Evolutionary conservation across 2,797 vertebrate genomes (phyloP).

Genomic region (Picus viridis): DNA sequence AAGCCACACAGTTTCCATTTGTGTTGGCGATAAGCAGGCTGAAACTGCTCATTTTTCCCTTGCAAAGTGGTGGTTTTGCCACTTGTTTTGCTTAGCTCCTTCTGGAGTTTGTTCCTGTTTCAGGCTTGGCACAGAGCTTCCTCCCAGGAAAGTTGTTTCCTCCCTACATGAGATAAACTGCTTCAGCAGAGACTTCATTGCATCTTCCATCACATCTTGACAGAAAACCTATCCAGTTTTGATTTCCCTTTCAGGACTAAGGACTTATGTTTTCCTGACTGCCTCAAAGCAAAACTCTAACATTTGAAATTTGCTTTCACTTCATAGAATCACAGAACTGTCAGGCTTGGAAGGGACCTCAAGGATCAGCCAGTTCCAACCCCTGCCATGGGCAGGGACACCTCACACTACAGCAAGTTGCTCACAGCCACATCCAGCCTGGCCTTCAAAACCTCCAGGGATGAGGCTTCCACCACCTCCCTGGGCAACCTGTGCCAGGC

Average conservation of each 20-base stretch:
- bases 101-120: neutral
- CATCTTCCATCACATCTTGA: neutral
- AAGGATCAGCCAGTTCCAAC: too few relatives aligned
- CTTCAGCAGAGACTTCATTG: neutral
- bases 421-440: too few relatives aligned
- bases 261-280: neutral
- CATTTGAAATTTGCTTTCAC: neutral
- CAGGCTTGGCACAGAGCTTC: neutral
- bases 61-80: neutral
- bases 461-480: too few relatives aligned
- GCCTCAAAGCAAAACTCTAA: neutral
- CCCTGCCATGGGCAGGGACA: too few relatives aligned
- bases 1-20: neutral
- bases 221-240: neutral
- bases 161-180: neutral
- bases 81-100: neutral
- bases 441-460: too few relatives aligned
- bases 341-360: too few relatives aligned
- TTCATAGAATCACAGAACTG: neutral
- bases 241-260: neutral
- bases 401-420: too few relatives aligned
- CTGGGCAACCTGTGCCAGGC: too few relatives aligned
- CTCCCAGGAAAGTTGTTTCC: neutral
- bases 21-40: neutral
- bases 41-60: neutral